Percentiles rank a stretch among this genome's conserved stretches.
phyloP scores from a whole-genome alignment of 2,888 invertebrate species.

The Folsomia candida region DNA sequence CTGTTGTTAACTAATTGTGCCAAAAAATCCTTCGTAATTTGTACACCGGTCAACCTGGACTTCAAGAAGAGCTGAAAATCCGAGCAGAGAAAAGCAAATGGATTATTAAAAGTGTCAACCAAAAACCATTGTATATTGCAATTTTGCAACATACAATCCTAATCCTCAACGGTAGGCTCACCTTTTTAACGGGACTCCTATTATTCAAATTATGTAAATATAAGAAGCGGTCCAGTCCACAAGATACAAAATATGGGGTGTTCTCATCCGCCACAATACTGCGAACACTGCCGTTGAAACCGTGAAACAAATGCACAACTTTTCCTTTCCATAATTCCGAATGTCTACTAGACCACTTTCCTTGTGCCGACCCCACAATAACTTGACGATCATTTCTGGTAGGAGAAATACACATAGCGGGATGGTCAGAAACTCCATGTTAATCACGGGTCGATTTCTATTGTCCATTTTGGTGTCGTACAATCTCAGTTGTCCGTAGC shows the following conservation, averaged over 20 bases:
- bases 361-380: conserved; percentile 82
- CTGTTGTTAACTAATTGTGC: background rate
- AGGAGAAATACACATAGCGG: conserved; percentile 66
- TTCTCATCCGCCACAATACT: conserved; percentile 66
- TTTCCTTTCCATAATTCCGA: conserved; percentile 63
- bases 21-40: conserved; percentile 16
- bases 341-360: conserved; percentile 80
- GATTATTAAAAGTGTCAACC: too few species aligned
- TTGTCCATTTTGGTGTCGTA: conserved; percentile 78
- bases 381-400: conserved; percentile 65
- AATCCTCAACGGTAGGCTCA: too few species aligned
- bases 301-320: conserved; percentile 74
- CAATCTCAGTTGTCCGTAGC: conserved; percentile 78
- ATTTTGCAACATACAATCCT: too few species aligned
- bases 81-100: too few species aligned
- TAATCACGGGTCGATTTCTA: conserved; percentile 69
- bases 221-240: conserved; percentile 71
- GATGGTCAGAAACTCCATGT: conserved; percentile 67
- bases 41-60: conserved; percentile 1
- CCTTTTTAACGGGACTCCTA: conserved; percentile 73
- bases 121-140: too few species aligned
- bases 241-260: conserved; percentile 66
- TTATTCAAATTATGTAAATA: conserved; percentile 73
- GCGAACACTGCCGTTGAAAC: conserved; percentile 78
- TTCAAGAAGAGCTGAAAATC: conserved; percentile 16